These are phyloP conservation scores for Catostylus mosaicus DNA, from an alignment of 30 jellyfish, hydroid and myxozoan genomes.

Conservation along the genomic window DNA sequence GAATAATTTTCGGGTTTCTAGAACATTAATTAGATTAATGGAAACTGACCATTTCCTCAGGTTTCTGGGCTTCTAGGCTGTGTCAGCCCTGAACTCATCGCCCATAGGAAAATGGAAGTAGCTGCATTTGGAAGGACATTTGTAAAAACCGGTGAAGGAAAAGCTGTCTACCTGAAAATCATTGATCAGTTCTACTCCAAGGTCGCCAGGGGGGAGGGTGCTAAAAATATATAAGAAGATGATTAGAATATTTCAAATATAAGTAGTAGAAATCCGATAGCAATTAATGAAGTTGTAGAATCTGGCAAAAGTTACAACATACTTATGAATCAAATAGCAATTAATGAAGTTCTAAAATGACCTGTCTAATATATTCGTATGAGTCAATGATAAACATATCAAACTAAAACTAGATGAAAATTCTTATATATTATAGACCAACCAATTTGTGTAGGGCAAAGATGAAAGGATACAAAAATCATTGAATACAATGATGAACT, in stretches of 20 bases:
- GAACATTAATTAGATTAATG: not conserved
- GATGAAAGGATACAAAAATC: no score
- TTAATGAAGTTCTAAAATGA: not conserved
- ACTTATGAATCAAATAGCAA: not conserved
- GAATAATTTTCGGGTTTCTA: not conserved
- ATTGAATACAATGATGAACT: no score
- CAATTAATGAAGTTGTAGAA: not conserved
- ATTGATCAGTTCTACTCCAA: conserved; percentile 84
- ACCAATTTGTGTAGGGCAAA: no score
- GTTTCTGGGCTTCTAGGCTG: not conserved
- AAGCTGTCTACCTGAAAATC: not conserved
- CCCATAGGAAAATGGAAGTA: not conserved
- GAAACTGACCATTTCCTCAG: not conserved
- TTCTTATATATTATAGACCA: no score
- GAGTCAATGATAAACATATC: not conserved
- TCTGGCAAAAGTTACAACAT: not conserved
- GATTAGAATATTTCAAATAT: not conserved
- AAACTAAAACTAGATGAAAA: not conserved
- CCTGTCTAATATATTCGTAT: not conserved
- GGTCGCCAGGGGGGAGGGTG: conserved; percentile 86
- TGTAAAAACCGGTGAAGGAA: not conserved
- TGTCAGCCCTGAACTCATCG: not conserved
- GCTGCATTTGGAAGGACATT: not conserved
- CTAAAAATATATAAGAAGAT: conserved; percentile 3
- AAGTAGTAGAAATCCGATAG: not conserved